Base-by-base conservation (phyloP, 2,888 invertebrate species). In the Conchocele bisecta region DNA sequence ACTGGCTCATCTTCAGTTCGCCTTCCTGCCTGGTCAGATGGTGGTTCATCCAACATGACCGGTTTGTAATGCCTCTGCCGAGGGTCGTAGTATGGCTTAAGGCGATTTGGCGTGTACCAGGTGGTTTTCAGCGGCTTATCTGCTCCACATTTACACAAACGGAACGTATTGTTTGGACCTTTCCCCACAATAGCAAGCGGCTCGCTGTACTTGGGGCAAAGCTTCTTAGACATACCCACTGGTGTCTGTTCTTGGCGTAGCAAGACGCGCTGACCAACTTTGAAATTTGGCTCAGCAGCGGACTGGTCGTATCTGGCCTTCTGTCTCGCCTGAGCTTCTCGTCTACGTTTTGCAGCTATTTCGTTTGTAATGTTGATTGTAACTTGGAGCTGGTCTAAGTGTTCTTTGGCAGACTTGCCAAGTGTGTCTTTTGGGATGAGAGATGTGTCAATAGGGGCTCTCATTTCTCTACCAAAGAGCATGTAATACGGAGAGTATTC, bases 161-260 rank as follows among this genome's bases (percentile, higher is more conserved):
- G 37, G 29, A 28, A 50, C 3, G 74, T 74, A 42, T 60, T 17
- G 28, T 74, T 64, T 46, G 74, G 74, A 0, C 69, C 65, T 26
- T 41, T 20, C 1, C 69, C 41, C 11, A 31, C 51, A 2, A 74
- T 74, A 9, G 56, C 20, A 44, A 50, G 67, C 26, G 75, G 75
- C n/a, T 70, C 75, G 31, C 48, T 61, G 50, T 48, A 75, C 37
- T 64, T 70, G 7, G 35, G 58, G 13, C 33, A 0, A 0, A 63
- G 57, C 56, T 75, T 66, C 20, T 37, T 63, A 20, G 63, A 70
- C 3, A 54, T 13, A 1, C 70, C 70, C n/a, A 13, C 39, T 13
- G 28, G 33, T 4, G 31, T 29, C 5, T 56, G 31, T 22, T 61
- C 39, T 11, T 63, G 28, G 29, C 24, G 24, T 13, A 61, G 20